Conservation (phyloP, 2,888 invertebrate species). For the Megaustenia siamemsis region DNA sequence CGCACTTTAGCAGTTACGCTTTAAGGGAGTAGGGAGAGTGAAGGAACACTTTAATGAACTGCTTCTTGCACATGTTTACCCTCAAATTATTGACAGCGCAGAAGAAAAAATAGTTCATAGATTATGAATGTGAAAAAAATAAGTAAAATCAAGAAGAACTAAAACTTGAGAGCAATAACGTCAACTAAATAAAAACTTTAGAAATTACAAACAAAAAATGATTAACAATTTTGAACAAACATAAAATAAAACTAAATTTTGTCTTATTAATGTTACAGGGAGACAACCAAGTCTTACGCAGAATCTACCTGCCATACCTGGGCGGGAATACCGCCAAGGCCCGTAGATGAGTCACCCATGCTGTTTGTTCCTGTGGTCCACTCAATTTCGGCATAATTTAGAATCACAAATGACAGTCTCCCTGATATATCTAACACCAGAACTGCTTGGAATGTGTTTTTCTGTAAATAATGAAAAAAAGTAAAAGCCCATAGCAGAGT, state of each 20-base stretch:
- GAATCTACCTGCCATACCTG: constrained; percentile 65
- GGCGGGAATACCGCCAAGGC: constrained; percentile 70
- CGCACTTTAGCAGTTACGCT: neutral
- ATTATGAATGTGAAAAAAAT: neutral
- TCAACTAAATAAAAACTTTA: neutral
- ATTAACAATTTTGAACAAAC: neutral
- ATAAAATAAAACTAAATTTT: neutral
- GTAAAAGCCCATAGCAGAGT: too few relatives aligned
- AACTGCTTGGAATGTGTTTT: constrained; percentile 97
- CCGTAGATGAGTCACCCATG: constrained; percentile 64
- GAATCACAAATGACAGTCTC: constrained; percentile 95
- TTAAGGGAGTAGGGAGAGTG: neutral
- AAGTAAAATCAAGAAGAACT: neutral
- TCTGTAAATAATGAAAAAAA: constrained; percentile 85
- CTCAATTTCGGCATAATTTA: constrained; percentile 92
- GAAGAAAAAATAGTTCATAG: neutral
- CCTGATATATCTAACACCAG: constrained; percentile 95
- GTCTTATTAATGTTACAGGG: constrained; percentile 11
- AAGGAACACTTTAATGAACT: neutral
- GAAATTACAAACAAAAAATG: neutral
- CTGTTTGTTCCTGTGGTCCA: constrained; percentile 74
- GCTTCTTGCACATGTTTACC: neutral
- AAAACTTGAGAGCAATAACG: neutral
- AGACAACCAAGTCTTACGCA: constrained; percentile 52
- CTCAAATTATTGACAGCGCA: too few relatives aligned